Evolutionary conservation across 1,140 invertebrate species (phyloP), one percentile per base, ranked within the genome.

Genomic region (Drosophila pseudoananassae): DNA sequence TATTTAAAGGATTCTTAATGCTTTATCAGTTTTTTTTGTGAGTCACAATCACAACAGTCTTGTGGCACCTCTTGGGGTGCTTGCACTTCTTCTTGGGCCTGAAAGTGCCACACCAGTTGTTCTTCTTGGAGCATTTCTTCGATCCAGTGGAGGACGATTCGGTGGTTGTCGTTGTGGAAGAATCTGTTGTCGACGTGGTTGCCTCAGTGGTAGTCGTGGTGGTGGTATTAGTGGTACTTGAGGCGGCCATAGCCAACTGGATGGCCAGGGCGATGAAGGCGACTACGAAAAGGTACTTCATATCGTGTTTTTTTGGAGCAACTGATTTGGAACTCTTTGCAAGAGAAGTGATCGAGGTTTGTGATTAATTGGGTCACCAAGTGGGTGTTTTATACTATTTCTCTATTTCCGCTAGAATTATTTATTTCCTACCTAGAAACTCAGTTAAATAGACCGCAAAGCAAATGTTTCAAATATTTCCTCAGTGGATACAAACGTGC

Each of bases 201-300:
- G 43, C 17, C 17, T 17, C 17, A 10, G 60, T 29, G 0, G 60
- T 33, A 3, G 20, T 33, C 0, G 58, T 14, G 5, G 53, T 58
- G 6, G 43, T 20, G 1, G 15, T 29, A 0, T 12, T 1, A 3
- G 17, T 25, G 12, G 17, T 4, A 17, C 8, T 29, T 4, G 43
- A 1, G 2, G 53, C 46, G 0, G 27, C 20, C 25, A 27, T 27
- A 3, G 17, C 29, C n/a, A 43, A 14, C 14, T 66, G 64, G 12
- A 66, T 64, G 20, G 58, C 27, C 10, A 66, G 20, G 8, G 36
- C 58, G 8, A 66, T 14, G 0, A 66, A 46, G 7, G 27, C 14
- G 5, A 40, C 46, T 3, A 52, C 64, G 9, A 52, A 27, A 0
- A 53, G 58, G 29, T 14, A 64, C 14, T 64, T 68, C 58, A 68